These are phyloP conservation scores for Notiomystis cincta DNA, from an alignment of 2,113 vertebrate genomes.

Conservation along the genomic window DNA sequence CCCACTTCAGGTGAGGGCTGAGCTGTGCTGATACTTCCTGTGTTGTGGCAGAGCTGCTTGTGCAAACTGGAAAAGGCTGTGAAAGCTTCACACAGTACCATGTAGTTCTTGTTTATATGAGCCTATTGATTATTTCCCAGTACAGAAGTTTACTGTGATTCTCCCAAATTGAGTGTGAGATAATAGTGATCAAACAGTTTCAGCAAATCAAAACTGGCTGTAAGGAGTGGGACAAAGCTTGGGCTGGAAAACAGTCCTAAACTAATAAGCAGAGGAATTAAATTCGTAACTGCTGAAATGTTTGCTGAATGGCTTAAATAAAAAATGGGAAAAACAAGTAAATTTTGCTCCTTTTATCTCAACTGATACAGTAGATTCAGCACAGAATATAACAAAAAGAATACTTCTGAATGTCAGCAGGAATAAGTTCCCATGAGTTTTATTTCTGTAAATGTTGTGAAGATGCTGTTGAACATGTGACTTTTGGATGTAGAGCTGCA, in stretches of 20 bases:
- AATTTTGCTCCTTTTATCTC: background rate
- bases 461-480: background rate
- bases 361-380: background rate
- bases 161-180: background rate
- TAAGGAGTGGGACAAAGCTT: background rate
- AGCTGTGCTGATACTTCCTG: background rate
- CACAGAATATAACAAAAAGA: background rate
- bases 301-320: background rate
- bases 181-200: background rate
- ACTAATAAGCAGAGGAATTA: background rate
- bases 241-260: background rate
- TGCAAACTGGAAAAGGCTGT: background rate
- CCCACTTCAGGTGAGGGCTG: slow-evolving; percentile 79
- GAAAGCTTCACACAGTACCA: background rate
- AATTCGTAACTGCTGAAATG: background rate
- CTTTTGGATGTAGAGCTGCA: background rate
- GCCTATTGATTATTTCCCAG: background rate
- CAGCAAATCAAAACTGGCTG: background rate
- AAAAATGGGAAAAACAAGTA: background rate
- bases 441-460: background rate
- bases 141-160: background rate
- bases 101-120: background rate
- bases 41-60: background rate
- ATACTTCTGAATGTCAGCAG: background rate
- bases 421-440: background rate